Conservation (phyloP, 2,113 vertebrate species). For the Onychostruthus taczanowskii region DNA sequence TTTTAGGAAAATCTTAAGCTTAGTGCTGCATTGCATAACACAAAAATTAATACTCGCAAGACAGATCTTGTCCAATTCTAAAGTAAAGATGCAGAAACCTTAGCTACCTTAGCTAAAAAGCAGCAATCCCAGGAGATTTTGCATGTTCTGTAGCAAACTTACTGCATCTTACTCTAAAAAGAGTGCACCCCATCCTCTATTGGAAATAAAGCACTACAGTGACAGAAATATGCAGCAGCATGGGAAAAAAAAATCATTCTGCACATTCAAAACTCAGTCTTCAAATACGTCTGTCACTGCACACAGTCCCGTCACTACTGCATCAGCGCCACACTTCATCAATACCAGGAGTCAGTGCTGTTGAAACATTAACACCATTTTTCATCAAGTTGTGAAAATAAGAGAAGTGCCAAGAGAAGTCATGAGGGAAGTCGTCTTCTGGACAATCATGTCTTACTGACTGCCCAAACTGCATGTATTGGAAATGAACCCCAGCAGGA, state of each 20-base stretch:
- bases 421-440: not conserved
- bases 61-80: not conserved
- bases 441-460: not conserved
- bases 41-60: not conserved
- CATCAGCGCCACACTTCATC: not conserved
- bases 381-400: not conserved
- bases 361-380: not conserved
- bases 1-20: not conserved
- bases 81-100: not conserved
- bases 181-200: not conserved
- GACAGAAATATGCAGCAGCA: not conserved
- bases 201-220: not conserved
- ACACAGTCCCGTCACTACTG: not conserved
- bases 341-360: not conserved
- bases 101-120: not conserved
- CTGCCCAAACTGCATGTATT: not conserved
- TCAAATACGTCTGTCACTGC: accelerated
- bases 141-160: not conserved
- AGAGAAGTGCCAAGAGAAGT: not conserved
- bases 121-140: not conserved
- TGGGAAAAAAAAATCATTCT: not conserved
- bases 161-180: not conserved
- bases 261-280: not conserved
- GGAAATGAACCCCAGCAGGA: not conserved
- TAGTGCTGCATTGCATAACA: not conserved